Conservation (phyloP, 2,113 vertebrate genomes). For the Xyrauchen texanus region DNA sequence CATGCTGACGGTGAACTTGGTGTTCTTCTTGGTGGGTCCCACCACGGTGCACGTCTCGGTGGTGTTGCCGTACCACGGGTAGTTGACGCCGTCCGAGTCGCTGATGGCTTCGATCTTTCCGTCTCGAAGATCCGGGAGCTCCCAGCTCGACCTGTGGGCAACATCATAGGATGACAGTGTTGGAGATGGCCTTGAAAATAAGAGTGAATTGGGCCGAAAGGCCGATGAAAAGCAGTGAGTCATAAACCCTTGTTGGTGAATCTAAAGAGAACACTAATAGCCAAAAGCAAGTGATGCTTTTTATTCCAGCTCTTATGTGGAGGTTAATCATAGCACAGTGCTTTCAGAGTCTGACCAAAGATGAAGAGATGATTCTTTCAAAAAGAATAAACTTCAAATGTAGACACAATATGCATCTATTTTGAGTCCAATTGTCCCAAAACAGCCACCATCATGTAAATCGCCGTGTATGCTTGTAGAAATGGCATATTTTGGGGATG, state of each 20-base stretch:
- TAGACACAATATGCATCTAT: background rate
- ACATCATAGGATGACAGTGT: conserved; percentile 32
- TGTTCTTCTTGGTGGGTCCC: conserved; percentile 91
- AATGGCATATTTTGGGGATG: background rate
- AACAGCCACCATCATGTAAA: background rate
- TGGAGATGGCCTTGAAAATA: background rate
- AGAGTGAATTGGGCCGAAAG: background rate
- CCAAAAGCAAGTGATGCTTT: conserved; percentile 27
- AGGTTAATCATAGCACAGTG: conserved; percentile 34
- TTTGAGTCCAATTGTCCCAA: too few relatives aligned
- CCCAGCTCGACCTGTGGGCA: conserved; percentile 92
- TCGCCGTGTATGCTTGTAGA: background rate
- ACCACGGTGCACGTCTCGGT: conserved; percentile 92
- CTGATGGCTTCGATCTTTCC: conserved; percentile 92
- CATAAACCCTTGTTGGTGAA: too few relatives aligned
- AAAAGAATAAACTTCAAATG: background rate
- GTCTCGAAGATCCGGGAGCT: conserved; percentile 89
- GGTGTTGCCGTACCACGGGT: conserved; percentile 98
- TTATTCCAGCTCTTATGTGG: conserved; percentile 18
- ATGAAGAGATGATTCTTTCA: conserved; percentile 1
- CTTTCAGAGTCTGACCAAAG: background rate
- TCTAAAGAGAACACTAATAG: background rate
- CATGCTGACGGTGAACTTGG: conserved; percentile 94
- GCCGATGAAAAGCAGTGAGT: too few relatives aligned
- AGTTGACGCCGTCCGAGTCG: conserved; percentile 95